Base-by-base conservation (phyloP, 2,888 invertebrate genomes). In the Eristalinus aeneus region DNA sequence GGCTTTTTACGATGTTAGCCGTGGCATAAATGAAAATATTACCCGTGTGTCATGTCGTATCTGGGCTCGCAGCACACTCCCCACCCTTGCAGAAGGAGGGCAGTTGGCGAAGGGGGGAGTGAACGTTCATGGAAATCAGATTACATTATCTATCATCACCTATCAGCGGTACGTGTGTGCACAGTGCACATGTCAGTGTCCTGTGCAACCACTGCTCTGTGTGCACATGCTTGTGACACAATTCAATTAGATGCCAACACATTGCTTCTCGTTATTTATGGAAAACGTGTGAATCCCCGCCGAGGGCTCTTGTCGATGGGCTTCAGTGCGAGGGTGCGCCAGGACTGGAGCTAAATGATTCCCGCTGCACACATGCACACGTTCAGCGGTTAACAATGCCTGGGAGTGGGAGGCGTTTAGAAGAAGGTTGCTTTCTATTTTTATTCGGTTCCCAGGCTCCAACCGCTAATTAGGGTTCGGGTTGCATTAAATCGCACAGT, bases 91-190 rank as follows among this genome's bases (percentile, higher is more conserved):
- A 56, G 39, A 22, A 22, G 58, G 16, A 67, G 76, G 64, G 72
- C 60, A 72, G 9, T 23, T 73, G 54, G 46, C 32, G 5, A 20
- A 31, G 31, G 39, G 27, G 39, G 46, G 56, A 22, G 11, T 12
- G 58, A 32, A 8, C 39, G 46, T 8, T 16, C 71, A 80, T 85
- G 80, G 68, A 69, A 85, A 85, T 81, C 85, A 76, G 81, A 81
- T 85, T 85, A 81, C 64, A 81, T 81, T 81, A 85, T 85, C 81
- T 85, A 85, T 81, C 85, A 76, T 68, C 85, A 76, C 73, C 81
- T 81, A 72, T 76, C 76, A 68, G 46, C 46, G 2, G 46, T 6
- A 72, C 58, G 63, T 73, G 53, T 68, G 34, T 68, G 34, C 36
- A 46, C 36, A 20, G 39, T 20, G 60, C 53, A 22, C 68, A 83